Base-by-base conservation (phyloP, 1,140 invertebrate species). In the Trachelipus rathkii region DNA sequence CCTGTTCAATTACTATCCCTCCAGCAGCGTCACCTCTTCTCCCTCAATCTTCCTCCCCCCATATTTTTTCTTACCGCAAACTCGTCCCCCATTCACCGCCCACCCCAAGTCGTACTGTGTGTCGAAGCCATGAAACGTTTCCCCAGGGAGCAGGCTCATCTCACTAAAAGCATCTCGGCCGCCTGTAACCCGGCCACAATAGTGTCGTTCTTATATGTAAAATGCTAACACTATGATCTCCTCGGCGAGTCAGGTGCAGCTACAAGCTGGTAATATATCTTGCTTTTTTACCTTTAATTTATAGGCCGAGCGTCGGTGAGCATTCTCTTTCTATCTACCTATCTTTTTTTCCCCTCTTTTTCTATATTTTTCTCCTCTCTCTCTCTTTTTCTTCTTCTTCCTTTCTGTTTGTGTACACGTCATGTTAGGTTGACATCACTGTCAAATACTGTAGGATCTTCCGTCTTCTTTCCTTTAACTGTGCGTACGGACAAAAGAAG, bases 231-330 rank as follows among this genome's bases (percentile, higher is more conserved):
- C 50, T 60, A 60, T 60, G 50, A 60, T 60, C 50, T 60, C 8
- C 50, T 60, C 50, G 11, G 11, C 50, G 50, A 60, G 50, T 60
- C 50, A 60, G 50, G 50, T 60, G 50, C 19, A 60, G 50, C 50
- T 60, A 60, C 50, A 60, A 60, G 50, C 50, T 60, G 50, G 50
- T 60, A 60, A 60, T 60, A 60, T 60, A 60, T 60, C 50, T 60
- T 60, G 50, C 19, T 33, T 60, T 60, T 60, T 60, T 60, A 60
- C 50, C 50, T 60, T 13, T 60, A 60, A 60, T 60, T 60, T 60
- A 60, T 60, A 60, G 50, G 50, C 50, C 50, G 19, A 60, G 50
- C 19, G 50, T 60, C 11, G 50, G 50, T 19, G 33, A 33, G 33
- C 33, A 33, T 33, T 33, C 33, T 6, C 33, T 33, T 6, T 33